Evolutionary conservation across 1,140 invertebrate genomes (phyloP).

Genomic region (Calliphora vicina): DNA sequence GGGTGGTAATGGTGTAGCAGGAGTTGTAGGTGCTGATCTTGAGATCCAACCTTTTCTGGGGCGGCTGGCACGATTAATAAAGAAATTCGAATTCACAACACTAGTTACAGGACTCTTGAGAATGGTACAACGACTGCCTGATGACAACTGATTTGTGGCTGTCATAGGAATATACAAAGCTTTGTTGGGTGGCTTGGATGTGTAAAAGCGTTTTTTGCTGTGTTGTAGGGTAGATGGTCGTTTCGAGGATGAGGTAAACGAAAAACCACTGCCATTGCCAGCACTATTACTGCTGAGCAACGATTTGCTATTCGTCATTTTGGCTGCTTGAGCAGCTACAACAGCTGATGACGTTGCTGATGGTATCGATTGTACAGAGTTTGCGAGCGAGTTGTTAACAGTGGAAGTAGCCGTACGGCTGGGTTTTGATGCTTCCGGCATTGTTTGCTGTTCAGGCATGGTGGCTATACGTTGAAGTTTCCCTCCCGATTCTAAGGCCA

Average conservation of each 20-base stretch:
- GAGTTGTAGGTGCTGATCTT: conserved; percentile 78
- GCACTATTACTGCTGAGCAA: background rate
- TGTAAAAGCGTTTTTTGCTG: conserved; percentile 54
- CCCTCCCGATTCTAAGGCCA: background rate
- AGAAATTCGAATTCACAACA: conserved; percentile 54
- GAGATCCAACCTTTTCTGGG: conserved; percentile 70
- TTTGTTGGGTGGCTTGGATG: conserved; percentile 54
- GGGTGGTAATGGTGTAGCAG: conserved; percentile 67
- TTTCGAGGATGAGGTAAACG: conserved; percentile 16
- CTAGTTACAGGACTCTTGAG: conserved; percentile 58
- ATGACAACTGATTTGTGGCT: conserved; percentile 26
- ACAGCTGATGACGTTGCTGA: background rate
- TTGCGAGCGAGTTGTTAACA: background rate
- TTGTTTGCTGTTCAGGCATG: conserved; percentile 1
- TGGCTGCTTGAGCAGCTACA: background rate
- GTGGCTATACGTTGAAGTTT: background rate
- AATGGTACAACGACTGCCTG: conserved; percentile 42
- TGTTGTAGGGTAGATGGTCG: conserved; percentile 42
- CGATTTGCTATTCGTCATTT: background rate
- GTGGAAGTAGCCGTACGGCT: background rate
- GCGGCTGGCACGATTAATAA: conserved; percentile 48
- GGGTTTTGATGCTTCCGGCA: background rate
- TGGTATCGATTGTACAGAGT: conserved; percentile 5
- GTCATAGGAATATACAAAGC: conserved; percentile 60
- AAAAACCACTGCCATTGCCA: background rate